Base-by-base conservation (phyloP, 53 echinoderm and acorn worm genomes). In the Echinometra lucunter region DNA sequence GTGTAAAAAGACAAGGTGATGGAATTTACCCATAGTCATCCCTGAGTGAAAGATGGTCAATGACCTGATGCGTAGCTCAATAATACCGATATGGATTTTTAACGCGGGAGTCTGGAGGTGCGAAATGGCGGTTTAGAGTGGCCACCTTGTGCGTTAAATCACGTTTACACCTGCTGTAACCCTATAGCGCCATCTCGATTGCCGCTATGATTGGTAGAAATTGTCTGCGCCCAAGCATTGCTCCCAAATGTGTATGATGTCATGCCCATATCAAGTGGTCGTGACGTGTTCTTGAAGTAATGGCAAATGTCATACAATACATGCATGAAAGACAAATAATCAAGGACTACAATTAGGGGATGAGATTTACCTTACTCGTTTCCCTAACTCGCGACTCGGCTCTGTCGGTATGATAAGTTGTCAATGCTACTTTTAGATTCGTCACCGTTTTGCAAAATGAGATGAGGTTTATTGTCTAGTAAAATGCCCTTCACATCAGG, bases 81-180 rank as follows among this genome's bases (percentile, higher is more conserved):
- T 58, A 89, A 57, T 89, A 28, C 58, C 35, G 37, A 49, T 89
- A 89, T 89, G 89, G 89, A 89, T 89, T 89, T 49, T 89, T 38
- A 58, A 58, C 38, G 89, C 57, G 35, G 60, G 89, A 57, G 57
- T 89, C 21, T 67, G 66, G 91, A 91, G 91, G 91, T 91, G 91
- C 66, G 67, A 91, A 91, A 49, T 40, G 70, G 69, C 45, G 91
- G 91, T 91, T 44, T 91, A 66, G 69, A 70, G 49, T 91, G 30
- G 91, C 91, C 91, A 91, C 45, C 91, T 58, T 91, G 66, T 45
- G 69, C 47, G 91, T 91, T 91, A 67, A 70, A 91, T 91, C 91
- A 91, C 91, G 91, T 67, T 67, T 66, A 67, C 91, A 91, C 91
- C 91, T 91, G 91, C 70, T 45, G 91, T 91, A 91, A 91, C 91